phyloP scores from a whole-genome alignment of 2,888 invertebrate species.

The Eutolmus rufibarbis region DNA sequence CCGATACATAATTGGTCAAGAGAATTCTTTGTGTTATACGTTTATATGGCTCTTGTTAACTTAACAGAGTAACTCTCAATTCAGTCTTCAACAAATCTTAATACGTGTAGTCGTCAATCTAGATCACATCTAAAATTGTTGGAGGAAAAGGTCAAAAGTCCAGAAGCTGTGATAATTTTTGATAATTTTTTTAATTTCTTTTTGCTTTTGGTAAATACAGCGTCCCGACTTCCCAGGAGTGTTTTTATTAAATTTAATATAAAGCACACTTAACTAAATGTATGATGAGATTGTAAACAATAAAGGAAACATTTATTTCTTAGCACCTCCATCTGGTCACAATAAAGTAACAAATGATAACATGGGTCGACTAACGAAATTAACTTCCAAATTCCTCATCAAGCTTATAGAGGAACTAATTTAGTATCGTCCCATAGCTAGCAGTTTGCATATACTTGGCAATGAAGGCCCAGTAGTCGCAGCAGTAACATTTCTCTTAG shows the following conservation, averaged over 20 bases:
- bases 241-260: not conserved
- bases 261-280: not conserved
- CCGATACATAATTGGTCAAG: too few relatives aligned
- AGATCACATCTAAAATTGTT: too few relatives aligned
- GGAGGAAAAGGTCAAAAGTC: too few relatives aligned
- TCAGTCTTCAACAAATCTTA: too few relatives aligned
- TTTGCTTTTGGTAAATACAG: too few relatives aligned
- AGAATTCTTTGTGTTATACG: too few relatives aligned
- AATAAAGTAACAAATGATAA: slow-evolving; percentile 27
- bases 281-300: not conserved
- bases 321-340: not conserved
- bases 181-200: too few relatives aligned
- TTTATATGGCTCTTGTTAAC: too few relatives aligned
- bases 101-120: too few relatives aligned
- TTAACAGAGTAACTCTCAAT: too few relatives aligned
- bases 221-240: too few relatives aligned
- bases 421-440: not conserved
- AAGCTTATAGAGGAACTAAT: slow-evolving; percentile 20
- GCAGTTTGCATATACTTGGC: not conserved
- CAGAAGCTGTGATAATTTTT: too few relatives aligned
- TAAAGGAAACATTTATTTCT: not conserved
- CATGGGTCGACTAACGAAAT: not conserved
- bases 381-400: slow-evolving; percentile 22
- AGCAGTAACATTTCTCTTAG: not conserved
- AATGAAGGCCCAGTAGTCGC: not conserved